Evolutionary conservation across 2,797 vertebrate genomes (phyloP), one percentile per base, ranked within the genome.

Genomic region (Coluber constrictor): DNA sequence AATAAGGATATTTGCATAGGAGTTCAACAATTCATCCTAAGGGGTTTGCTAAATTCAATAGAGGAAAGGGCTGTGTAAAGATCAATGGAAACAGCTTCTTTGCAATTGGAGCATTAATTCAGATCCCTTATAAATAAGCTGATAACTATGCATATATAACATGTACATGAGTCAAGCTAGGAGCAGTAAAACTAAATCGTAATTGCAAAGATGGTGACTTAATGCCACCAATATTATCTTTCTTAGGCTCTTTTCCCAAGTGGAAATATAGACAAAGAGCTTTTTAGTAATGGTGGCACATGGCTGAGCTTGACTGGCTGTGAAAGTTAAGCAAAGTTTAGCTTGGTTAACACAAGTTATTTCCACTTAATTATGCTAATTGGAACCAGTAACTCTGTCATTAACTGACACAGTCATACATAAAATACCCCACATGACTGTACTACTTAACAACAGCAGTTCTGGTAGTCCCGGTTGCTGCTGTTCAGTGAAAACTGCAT

Each of bases 1-100:
- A 93, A 91, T 91, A 88, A 87, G 56, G 9, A 90, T 15, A 86
- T 86, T 86, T 63, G 23, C 88, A 90, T 56, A 92, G 18, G n/a
- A 86, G 57, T 32, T 47, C 59, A 92, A 60, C 63, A 55, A 70
- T n/a, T 37, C 10, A 29, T 51, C 79, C n/a, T 87, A 56, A 27
- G 25, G 12, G 51, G 25, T 37, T 66, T 70, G 32, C 59, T 37
- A 56, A 83, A 90, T 90, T 60, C 86, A 90, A 51, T 32, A 93
- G 79, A 93, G 88, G 43, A 61, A 57, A 55, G 25, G 16, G 60
- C 47, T 55, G 27, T n/a, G 18, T 88, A 25, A 87, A 74, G 43
- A 37, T 90, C 61, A 56, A 60, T 57, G 74, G 43, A 47, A 79
- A n/a, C 29, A 51, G 16, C 10, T 56, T 87, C 10, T 55, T 90